Evolutionary conservation across 2,888 invertebrate species (phyloP).

Genomic region (Rhimphoctona megacephalus): DNA sequence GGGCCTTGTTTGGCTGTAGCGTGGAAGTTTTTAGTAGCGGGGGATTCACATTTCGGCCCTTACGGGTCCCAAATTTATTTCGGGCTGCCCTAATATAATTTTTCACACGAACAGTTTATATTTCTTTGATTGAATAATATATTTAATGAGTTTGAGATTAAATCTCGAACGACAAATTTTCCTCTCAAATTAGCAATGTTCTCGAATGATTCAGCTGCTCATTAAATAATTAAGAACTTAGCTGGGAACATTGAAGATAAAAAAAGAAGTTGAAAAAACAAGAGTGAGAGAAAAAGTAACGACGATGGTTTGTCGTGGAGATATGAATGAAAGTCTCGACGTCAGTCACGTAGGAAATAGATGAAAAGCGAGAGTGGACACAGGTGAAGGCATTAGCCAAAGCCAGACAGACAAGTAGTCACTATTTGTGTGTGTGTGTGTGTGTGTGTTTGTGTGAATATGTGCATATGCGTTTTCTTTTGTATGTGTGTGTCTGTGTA

Average conservation of each 20-base stretch:
- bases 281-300: conserved; percentile 31
- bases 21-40: no score
- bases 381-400: conserved; percentile 52
- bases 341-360: conserved; percentile 64
- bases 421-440: conserved; percentile 1
- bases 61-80: no score
- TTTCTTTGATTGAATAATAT: conserved; percentile 1
- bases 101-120: no score
- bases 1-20: no score
- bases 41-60: no score
- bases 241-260: background rate
- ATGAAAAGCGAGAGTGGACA: conserved; percentile 75
- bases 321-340: conserved; percentile 63
- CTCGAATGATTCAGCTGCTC: background rate
- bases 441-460: background rate
- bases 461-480: conserved; percentile 1
- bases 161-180: conserved; percentile 17
- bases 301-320: conserved; percentile 39
- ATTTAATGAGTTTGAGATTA: conserved; percentile 9
- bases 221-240: background rate
- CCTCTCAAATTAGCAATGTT: background rate
- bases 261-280: background rate
- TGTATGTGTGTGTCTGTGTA: conserved; percentile 36
- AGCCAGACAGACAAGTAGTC: conserved; percentile 50
- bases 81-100: no score